Evolutionary conservation across 2,113 vertebrate genomes (phyloP).

Genomic region (Leptodactylus fuscus): DNA sequence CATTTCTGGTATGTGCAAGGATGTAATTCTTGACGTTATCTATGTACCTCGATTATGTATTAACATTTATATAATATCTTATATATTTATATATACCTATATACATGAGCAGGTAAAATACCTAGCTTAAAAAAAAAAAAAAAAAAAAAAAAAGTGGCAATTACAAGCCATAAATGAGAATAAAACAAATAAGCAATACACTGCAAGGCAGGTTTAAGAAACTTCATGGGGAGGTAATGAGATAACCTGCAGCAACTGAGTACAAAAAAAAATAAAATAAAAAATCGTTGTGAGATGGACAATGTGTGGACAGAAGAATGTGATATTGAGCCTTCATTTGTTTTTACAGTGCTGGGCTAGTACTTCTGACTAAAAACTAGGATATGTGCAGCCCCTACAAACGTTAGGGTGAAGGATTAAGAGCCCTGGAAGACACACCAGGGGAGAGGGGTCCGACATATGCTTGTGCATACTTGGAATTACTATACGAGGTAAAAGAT

Average conservation of each 20-base stretch:
- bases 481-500: slow-evolving; percentile 30
- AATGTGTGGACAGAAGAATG: background rate
- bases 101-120: slow-evolving; percentile 34
- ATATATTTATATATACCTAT: slow-evolving; percentile 61
- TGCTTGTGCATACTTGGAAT: slow-evolving; percentile 31
- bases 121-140: background rate
- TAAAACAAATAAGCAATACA: slow-evolving; percentile 24
- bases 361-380: slow-evolving; percentile 28
- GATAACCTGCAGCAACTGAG: background rate
- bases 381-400: background rate
- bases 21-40: slow-evolving; percentile 14
- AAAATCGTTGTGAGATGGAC: background rate
- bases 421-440: background rate
- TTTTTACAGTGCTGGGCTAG: background rate
- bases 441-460: background rate
- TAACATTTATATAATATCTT: slow-evolving; percentile 59
- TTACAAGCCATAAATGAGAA: slow-evolving; percentile 35
- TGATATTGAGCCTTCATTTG: slow-evolving; percentile 1
- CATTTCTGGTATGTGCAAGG: slow-evolving; percentile 1
- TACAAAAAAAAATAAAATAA: no score
- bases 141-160: slow-evolving; percentile 24
- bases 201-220: slow-evolving; percentile 14
- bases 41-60: slow-evolving; percentile 57
- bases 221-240: background rate
- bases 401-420: background rate